A percentile compares a stretch with the other conserved stretches of the same genome.
Evolutionary conservation across 2,113 vertebrate species (phyloP).

Genomic region (Dascyllus trimaculatus): DNA sequence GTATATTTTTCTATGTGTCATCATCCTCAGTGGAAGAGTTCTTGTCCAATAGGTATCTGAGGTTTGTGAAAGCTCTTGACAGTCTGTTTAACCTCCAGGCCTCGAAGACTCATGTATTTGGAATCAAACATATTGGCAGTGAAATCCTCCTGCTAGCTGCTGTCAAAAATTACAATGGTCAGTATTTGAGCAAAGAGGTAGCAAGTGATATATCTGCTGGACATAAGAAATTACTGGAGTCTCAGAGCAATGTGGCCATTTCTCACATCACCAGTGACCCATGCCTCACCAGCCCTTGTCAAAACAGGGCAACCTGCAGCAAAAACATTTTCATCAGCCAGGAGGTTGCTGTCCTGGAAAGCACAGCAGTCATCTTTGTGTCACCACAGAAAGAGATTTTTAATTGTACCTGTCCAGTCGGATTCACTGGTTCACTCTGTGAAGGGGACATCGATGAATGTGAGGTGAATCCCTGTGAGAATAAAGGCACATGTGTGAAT

Average conservation of each 20-base stretch:
- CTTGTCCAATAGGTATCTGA: conserved; percentile 79
- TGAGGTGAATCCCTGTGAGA: conserved; percentile 73
- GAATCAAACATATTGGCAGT: conserved; percentile 75
- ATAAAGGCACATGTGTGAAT: conserved; percentile 80
- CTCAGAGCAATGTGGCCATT: conserved; percentile 81
- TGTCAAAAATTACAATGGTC: conserved; percentile 83
- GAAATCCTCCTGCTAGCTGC: conserved; percentile 81
- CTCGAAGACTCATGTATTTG: conserved; percentile 85
- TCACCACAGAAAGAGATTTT: conserved; percentile 81
- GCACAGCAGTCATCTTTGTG: conserved; percentile 80
- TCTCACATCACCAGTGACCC: conserved; percentile 83
- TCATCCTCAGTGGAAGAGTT: conserved; percentile 79
- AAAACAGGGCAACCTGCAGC: conserved; percentile 79
- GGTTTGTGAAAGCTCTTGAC: conserved; percentile 83
- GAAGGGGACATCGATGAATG: conserved; percentile 84
- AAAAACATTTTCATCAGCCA: conserved; percentile 80
- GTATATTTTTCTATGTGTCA: conserved; percentile 82
- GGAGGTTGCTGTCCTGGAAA: conserved; percentile 79
- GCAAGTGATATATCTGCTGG: conserved; percentile 78
- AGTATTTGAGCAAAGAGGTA: conserved; percentile 80
- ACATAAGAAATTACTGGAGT: conserved; percentile 80
- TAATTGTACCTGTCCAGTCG: conserved; percentile 79
- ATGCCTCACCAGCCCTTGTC: conserved; percentile 77
- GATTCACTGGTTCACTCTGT: conserved; percentile 80
- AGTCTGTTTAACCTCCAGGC: conserved; percentile 84